Conservation (phyloP, 1,140 invertebrate genomes). For the Papilio aristodemus region DNA sequence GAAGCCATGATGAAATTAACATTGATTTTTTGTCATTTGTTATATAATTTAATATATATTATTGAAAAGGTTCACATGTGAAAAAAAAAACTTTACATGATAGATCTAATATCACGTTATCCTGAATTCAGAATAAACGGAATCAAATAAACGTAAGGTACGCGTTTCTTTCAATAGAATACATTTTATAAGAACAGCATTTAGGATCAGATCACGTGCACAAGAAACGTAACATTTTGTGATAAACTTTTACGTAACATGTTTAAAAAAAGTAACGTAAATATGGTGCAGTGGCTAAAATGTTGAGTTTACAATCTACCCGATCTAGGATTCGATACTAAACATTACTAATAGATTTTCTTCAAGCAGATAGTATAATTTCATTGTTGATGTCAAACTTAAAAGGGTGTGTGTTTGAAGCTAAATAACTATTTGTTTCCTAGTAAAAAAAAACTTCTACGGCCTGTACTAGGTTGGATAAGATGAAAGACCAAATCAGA, state of each 20-base stretch:
- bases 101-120: conserved; percentile 21
- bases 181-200: conserved; percentile 14
- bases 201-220: conserved; percentile 22
- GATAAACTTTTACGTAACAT: conserved; percentile 14
- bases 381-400: no score
- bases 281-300: not conserved
- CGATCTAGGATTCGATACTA: no score
- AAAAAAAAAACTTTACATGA: conserved; percentile 13
- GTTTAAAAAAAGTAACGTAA: not conserved
- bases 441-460: no score
- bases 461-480: no score
- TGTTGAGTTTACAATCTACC: not conserved
- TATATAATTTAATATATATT: not conserved
- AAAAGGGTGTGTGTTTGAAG: no score
- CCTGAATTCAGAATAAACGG: conserved; percentile 17
- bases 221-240: not conserved
- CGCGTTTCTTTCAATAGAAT: conserved; percentile 19
- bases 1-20: not conserved
- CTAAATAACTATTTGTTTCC: no score
- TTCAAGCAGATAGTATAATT: no score
- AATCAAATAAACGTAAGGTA: conserved; percentile 11
- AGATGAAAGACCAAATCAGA: no score
- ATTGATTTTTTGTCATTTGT: no score
- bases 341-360: no score
- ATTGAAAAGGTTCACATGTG: not conserved